These are phyloP conservation scores for Betta splendens DNA, from an alignment of 2,797 vertebrate genomes.

Conservation along the genomic window DNA sequence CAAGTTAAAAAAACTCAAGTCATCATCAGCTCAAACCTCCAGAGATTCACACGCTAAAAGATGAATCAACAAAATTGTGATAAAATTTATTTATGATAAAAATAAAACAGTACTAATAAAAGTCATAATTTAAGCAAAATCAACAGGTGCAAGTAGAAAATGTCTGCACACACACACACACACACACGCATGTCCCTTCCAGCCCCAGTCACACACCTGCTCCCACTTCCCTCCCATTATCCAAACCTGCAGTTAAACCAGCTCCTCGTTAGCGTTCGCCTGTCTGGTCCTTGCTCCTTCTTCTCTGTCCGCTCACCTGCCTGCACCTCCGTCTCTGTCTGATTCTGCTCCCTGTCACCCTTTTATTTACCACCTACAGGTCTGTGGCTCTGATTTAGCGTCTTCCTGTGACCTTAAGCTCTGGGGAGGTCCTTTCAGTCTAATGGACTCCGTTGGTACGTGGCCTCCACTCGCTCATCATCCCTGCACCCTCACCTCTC, in stretches of 20 bases:
- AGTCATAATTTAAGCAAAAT: too few relatives aligned
- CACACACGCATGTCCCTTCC: too few relatives aligned
- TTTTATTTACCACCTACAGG: too few relatives aligned
- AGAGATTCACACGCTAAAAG: background rate
- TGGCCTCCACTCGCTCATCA: constrained; percentile 28
- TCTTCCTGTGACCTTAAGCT: background rate
- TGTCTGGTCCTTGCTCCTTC: too few relatives aligned
- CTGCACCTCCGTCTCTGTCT: background rate
- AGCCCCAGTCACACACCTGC: background rate
- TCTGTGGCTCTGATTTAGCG: too few relatives aligned
- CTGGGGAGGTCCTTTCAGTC: constrained; percentile 12
- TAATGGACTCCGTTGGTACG: constrained; percentile 16
- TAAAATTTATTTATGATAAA: background rate
- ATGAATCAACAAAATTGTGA: background rate
- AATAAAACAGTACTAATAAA: too few relatives aligned
- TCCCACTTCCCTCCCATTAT: background rate
- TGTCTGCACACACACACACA: too few relatives aligned
- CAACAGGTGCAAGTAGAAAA: too few relatives aligned
- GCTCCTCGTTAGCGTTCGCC: background rate
- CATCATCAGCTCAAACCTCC: too few relatives aligned
- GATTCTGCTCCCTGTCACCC: background rate
- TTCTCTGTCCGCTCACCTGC: too few relatives aligned
- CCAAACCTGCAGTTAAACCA: background rate
- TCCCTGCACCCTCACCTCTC: constrained; percentile 21
- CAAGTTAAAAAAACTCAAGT: constrained; percentile 5